A percentile compares a stretch with the other conserved stretches of the same genome.
These are phyloP conservation scores for Piprites chloris DNA, from an alignment of 2,113 vertebrate species.

Conservation along the genomic window DNA sequence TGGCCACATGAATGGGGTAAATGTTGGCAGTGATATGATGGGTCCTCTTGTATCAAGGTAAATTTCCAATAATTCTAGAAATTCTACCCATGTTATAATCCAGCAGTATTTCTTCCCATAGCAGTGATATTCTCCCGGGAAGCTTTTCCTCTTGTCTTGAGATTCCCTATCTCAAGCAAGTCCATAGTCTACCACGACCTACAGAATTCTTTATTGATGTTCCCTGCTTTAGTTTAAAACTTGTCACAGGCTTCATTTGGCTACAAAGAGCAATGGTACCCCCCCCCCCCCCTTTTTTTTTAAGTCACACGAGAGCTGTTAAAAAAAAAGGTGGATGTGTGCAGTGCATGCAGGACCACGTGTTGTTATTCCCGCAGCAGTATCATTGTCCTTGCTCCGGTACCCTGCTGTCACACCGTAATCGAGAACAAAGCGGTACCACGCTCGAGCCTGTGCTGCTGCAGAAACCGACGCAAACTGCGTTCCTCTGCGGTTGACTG, in stretches of 20 bases:
- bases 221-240: background rate
- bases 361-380: fast-evolving
- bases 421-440: background rate
- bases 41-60: background rate
- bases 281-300: background rate
- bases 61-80: background rate
- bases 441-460: background rate
- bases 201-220: background rate
- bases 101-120: background rate
- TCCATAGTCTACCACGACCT: background rate
- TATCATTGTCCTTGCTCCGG: fast-evolving
- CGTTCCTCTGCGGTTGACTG: fast-evolving
- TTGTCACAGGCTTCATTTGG: background rate
- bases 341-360: fast-evolving
- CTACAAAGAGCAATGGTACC: background rate
- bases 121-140: background rate
- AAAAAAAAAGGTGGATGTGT: no score
- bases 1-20: background rate
- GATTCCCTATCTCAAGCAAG: background rate
- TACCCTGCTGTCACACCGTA: background rate
- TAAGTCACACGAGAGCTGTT: no score
- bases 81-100: background rate
- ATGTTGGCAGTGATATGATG: background rate
- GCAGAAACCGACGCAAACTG: fast-evolving
- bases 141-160: background rate